These are phyloP conservation scores for Hippotragus niger DNA, from an alignment of 2,113 vertebrate genomes.

Conservation along the genomic window DNA sequence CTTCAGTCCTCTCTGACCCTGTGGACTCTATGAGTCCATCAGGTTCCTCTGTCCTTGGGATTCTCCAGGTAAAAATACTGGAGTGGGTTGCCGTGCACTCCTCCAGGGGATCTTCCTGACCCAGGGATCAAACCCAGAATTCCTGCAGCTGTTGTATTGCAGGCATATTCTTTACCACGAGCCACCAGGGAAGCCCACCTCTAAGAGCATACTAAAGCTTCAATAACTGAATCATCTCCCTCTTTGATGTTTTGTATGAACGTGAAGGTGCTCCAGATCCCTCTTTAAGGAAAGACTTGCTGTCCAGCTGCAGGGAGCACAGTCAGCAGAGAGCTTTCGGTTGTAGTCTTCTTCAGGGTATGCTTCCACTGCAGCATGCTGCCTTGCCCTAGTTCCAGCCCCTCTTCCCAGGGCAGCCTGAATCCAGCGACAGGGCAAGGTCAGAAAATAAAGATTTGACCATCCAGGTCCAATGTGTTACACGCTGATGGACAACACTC, in stretches of 20 bases:
- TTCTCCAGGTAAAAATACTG: neutral
- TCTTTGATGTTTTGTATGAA: neutral
- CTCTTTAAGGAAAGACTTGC: neutral
- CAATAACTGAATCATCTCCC: neutral
- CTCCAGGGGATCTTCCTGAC: neutral
- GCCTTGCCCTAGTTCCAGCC: neutral
- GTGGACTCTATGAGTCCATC: neutral
- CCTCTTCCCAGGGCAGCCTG: neutral
- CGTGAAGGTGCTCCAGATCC: neutral
- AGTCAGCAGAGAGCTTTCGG: neutral
- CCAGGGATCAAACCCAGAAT: neutral
- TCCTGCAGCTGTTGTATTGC: neutral
- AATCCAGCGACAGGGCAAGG: neutral
- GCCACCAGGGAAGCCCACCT: neutral
- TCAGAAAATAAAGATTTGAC: neutral
- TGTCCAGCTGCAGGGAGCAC: neutral
- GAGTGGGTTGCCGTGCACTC: neutral
- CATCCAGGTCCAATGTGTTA: neutral
- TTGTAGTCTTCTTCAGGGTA: neutral
- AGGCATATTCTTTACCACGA: neutral
- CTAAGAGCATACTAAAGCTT: neutral
- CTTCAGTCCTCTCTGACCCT: neutral
- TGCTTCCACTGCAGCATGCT: neutral
- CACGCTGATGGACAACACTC: fast-evolving
- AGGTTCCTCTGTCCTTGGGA: neutral